Evolutionary conservation across 1,140 invertebrate species (phyloP).

Genomic region (Bilobella aurantiaca): DNA sequence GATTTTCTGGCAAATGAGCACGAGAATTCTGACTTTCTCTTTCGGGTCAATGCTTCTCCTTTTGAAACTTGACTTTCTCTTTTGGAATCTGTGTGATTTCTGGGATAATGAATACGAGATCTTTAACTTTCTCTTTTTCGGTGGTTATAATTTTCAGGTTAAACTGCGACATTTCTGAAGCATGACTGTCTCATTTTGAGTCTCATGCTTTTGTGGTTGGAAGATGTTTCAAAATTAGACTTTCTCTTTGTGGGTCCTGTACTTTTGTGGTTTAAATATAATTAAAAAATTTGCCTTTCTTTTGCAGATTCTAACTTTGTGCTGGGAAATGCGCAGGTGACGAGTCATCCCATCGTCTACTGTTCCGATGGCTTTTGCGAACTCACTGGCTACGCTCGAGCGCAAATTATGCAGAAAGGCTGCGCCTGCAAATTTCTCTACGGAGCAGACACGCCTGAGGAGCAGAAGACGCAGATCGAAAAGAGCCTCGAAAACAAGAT

Average conservation of each 20-base stretch:
- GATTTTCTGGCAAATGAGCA: no score
- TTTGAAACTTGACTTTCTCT: no score
- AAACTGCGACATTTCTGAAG: no score
- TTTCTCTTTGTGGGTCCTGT: not conserved
- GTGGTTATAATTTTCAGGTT: no score
- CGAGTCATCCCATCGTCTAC: slow-evolving; percentile 78
- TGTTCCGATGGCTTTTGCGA: slow-evolving; percentile 97
- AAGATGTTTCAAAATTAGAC: no score
- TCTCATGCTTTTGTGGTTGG: no score
- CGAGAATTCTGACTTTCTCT: no score
- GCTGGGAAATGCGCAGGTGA: slow-evolving; percentile 89
- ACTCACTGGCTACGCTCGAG: slow-evolving; percentile 81
- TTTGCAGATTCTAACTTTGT: slow-evolving; percentile 94
- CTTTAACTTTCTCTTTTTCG: no score
- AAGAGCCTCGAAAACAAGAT: slow-evolving; percentile 75
- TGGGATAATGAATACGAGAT: no score
- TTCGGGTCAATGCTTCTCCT: no score
- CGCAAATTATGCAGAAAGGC: slow-evolving; percentile 93
- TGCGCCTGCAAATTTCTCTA: slow-evolving; percentile 94
- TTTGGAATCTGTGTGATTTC: no score
- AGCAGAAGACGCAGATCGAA: slow-evolving; percentile 78
- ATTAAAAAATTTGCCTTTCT: slow-evolving; percentile 16
- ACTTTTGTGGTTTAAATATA: not conserved
- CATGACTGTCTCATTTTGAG: no score
- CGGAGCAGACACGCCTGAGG: slow-evolving; percentile 77